Percentiles rank a stretch among this genome's conserved stretches.
phyloP scores from a whole-genome alignment of 64 coral and sea anemone species.

The Astreopora myriophthalma region DNA sequence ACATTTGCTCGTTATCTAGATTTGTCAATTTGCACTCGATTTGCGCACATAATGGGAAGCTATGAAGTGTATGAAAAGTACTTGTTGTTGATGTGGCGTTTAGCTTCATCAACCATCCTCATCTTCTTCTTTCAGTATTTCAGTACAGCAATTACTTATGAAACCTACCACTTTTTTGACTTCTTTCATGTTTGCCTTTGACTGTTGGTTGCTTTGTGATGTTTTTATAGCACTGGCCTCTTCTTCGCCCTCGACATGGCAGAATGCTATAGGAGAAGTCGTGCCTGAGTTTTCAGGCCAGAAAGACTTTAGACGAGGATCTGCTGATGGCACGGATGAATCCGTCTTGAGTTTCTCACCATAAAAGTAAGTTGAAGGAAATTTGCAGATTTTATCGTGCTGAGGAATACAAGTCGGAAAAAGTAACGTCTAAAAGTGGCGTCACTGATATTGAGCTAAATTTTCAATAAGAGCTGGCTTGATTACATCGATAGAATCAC shows the following conservation, averaged over 20 bases:
- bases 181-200: conserved; percentile 79
- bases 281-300: conserved; percentile 35
- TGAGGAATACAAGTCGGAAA: not conserved
- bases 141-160: no score
- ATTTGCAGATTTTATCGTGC: conserved; percentile 73
- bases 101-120: no score
- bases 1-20: no score
- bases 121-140: no score
- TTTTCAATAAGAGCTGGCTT: no score
- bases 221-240: conserved; percentile 59
- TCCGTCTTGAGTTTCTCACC: conserved; percentile 27
- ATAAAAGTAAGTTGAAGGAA: conserved; percentile 78
- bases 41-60: no score
- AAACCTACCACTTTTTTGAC: conserved; percentile 78
- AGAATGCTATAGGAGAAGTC: conserved; percentile 60
- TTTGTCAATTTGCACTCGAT: no score
- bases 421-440: not conserved
- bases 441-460: no score
- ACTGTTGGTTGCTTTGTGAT: conserved; percentile 66
- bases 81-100: no score
- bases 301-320: conserved; percentile 3
- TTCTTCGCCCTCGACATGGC: conserved; percentile 82
- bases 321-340: not conserved
- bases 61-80: no score
- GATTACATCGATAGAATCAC: no score